Evolutionary conservation across 2,113 vertebrate genomes (phyloP).

Genomic region (Phyllopteryx taeniolatus): DNA sequence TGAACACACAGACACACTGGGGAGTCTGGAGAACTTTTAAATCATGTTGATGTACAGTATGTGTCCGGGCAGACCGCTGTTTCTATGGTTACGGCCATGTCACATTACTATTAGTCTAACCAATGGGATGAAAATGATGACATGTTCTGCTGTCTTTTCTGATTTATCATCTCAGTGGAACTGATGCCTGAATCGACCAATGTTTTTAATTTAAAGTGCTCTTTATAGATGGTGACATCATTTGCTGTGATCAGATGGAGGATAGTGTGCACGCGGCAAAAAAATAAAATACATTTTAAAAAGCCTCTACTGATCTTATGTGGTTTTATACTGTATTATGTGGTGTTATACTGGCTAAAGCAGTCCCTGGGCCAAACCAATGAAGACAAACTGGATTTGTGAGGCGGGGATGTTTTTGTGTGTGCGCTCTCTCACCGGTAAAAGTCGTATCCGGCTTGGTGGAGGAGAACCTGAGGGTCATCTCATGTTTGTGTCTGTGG

Average conservation of each 20-base stretch:
- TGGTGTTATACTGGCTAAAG: neutral
- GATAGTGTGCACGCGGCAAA: slow-evolving; percentile 33
- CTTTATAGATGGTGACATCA: slow-evolving; percentile 7
- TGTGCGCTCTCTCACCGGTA: slow-evolving; percentile 76
- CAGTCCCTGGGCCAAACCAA: too few species aligned
- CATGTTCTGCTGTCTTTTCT: neutral
- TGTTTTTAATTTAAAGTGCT: slow-evolving; percentile 29
- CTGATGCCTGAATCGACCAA: neutral
- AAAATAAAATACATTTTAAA: neutral
- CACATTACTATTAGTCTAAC: slow-evolving; percentile 3
- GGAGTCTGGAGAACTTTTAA: slow-evolving; percentile 38
- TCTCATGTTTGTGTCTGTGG: slow-evolving; percentile 98
- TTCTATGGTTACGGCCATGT: slow-evolving; percentile 53
- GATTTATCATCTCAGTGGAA: neutral
- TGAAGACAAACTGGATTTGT: neutral
- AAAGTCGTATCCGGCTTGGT: slow-evolving; percentile 91
- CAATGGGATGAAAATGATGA: neutral
- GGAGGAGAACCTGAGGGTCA: slow-evolving; percentile 96
- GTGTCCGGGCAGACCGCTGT: slow-evolving; percentile 51
- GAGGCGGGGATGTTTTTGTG: neutral
- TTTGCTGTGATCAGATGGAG: slow-evolving; percentile 32
- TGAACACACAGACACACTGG: slow-evolving; percentile 17
- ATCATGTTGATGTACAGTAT: slow-evolving; percentile 18
- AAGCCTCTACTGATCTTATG: slow-evolving; percentile 32
- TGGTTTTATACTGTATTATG: slow-evolving; percentile 49